These are phyloP conservation scores for Ophioninae sp. DNA, from an alignment of 2,888 invertebrate genomes.

Conservation along the genomic window DNA sequence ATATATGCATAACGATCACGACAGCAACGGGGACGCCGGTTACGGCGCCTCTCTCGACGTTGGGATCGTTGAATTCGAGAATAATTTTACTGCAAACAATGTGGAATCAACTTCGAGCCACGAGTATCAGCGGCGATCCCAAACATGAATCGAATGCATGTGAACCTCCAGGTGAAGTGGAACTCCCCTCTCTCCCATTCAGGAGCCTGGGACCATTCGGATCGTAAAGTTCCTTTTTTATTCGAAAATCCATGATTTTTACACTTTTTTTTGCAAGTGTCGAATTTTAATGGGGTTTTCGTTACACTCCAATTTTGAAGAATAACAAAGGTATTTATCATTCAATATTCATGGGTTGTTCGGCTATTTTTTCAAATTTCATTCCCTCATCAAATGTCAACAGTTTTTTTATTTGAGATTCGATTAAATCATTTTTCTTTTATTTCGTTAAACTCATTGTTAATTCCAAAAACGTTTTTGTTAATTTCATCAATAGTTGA, in stretches of 20 bases:
- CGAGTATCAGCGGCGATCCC: constrained; percentile 44
- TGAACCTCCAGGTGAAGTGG: not conserved
- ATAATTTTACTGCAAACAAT: constrained; percentile 72
- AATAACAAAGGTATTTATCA: not conserved
- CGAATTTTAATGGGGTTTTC: not conserved
- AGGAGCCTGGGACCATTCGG: not conserved
- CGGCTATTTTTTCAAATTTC: not conserved
- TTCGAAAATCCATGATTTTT: not conserved
- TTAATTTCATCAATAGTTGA: too few species aligned
- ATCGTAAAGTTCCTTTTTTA: not conserved
- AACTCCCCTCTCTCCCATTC: not conserved
- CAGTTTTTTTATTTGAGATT: not conserved
- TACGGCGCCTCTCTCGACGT: constrained; percentile 25
- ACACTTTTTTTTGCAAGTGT: not conserved
- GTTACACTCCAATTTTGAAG: not conserved
- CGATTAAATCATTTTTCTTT: not conserved
- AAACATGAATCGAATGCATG: constrained; percentile 6
- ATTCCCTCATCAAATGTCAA: not conserved
- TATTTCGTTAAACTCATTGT: too few species aligned
- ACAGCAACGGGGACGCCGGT: constrained; percentile 18
- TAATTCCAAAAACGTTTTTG: too few species aligned
- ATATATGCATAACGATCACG: constrained; percentile 24
- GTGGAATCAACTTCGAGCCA: constrained; percentile 69
- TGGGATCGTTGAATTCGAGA: constrained; percentile 58
- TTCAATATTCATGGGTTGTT: not conserved